These are phyloP conservation scores for Orchestes rusci DNA, from an alignment of 2,888 invertebrate species.

Conservation along the genomic window DNA sequence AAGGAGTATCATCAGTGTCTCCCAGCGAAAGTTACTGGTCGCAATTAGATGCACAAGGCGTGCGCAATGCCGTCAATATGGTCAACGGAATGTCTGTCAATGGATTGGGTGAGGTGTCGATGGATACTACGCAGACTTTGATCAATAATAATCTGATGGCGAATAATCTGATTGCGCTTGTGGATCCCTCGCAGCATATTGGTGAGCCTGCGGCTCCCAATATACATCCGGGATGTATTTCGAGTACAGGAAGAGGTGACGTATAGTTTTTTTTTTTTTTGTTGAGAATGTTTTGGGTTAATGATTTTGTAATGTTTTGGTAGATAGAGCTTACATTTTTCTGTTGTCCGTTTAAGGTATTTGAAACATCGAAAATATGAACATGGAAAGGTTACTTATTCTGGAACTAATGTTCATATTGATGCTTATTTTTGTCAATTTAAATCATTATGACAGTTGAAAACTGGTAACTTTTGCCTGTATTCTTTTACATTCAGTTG, in stretches of 20 bases:
- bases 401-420: too few species aligned
- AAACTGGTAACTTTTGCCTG: too few species aligned
- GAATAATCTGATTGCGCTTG: constrained; percentile 43
- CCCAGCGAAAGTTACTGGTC: constrained; percentile 93
- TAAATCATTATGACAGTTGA: too few species aligned
- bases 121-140: constrained; percentile 57
- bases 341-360: too few species aligned
- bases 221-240: constrained; percentile 57
- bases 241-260: constrained; percentile 51
- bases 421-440: too few species aligned
- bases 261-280: constrained; percentile 7
- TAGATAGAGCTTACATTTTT: too few species aligned
- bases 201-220: constrained; percentile 50
- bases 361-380: too few species aligned
- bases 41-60: constrained; percentile 70
- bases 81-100: constrained; percentile 70
- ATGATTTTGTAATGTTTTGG: too few species aligned
- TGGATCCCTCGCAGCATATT: constrained; percentile 38
- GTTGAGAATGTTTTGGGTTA: too few species aligned
- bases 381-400: too few species aligned
- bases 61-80: constrained; percentile 59
- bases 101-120: constrained; percentile 64
- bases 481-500: too few species aligned
- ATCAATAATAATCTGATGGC: constrained; percentile 47
- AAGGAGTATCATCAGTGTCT: constrained; percentile 73